phyloP scores from a whole-genome alignment of 2,797 vertebrate species.

The Enteromius anoplus region DNA sequence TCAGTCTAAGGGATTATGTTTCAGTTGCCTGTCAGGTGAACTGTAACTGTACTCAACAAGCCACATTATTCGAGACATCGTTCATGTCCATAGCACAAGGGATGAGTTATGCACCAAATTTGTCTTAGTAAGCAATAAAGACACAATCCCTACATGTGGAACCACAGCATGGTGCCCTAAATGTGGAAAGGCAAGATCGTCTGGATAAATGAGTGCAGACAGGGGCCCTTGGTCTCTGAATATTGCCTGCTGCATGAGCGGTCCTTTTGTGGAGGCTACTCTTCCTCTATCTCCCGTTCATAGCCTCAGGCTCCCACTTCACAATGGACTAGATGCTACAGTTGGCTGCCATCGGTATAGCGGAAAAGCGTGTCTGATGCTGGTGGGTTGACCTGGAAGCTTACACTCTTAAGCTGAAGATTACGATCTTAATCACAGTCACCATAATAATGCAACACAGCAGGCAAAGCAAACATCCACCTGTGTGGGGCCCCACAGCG shows the following conservation, averaged over 20 bases:
- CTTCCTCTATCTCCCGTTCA: slow-evolving; percentile 18
- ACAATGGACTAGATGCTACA: slow-evolving; percentile 37
- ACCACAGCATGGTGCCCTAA: slow-evolving; percentile 13
- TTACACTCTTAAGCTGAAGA: slow-evolving; percentile 38
- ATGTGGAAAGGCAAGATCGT: slow-evolving; percentile 22
- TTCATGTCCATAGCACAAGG: neutral
- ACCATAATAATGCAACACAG: slow-evolving; percentile 24
- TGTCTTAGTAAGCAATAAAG: neutral
- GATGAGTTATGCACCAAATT: neutral
- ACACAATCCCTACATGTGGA: slow-evolving; percentile 6
- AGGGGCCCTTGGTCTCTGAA: slow-evolving; percentile 36
- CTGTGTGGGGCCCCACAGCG: neutral
- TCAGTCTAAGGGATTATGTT: neutral
- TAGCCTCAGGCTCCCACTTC: slow-evolving; percentile 1
- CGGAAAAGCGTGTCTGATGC: slow-evolving; percentile 16
- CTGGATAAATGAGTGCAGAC: slow-evolving; percentile 50
- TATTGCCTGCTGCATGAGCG: slow-evolving; percentile 41
- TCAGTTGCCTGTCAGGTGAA: neutral
- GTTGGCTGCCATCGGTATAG: neutral
- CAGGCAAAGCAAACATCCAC: slow-evolving; percentile 40
- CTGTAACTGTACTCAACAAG: neutral
- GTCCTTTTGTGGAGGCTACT: slow-evolving; percentile 28
- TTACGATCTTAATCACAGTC: slow-evolving; percentile 33
- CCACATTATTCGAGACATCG: neutral
- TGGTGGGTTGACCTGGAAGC: slow-evolving; percentile 34